These are phyloP conservation scores for Platycheirus albimanus DNA, from an alignment of 2,888 invertebrate species.

Conservation along the genomic window DNA sequence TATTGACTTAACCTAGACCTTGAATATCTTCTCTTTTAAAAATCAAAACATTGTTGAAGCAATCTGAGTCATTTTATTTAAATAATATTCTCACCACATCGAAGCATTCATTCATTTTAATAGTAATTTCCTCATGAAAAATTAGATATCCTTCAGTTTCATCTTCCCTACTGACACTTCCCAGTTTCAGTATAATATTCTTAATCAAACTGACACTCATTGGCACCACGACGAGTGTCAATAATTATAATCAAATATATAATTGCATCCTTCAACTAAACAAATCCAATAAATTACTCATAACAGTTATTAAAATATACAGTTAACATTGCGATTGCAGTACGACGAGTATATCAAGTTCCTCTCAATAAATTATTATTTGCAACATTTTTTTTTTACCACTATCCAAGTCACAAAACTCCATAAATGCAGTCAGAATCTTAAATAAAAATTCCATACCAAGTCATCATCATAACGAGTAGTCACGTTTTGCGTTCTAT, in stretches of 20 bases:
- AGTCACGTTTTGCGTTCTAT: slow-evolving; percentile 39
- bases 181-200: neutral
- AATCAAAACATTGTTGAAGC: too few species aligned
- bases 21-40: too few species aligned
- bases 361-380: slow-evolving; percentile 20
- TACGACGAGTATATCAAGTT: slow-evolving; percentile 13
- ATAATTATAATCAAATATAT: neutral
- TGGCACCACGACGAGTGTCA: slow-evolving; percentile 3
- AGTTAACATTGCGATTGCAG: slow-evolving; percentile 3
- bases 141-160: neutral
- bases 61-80: too few species aligned
- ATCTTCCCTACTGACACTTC: too few species aligned
- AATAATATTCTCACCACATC: too few species aligned
- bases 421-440: slow-evolving; percentile 38
- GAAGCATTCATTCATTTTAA: too few species aligned
- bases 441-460: slow-evolving; percentile 28
- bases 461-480: slow-evolving; percentile 30
- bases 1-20: too few species aligned
- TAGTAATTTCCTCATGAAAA: too few species aligned
- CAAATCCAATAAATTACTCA: slow-evolving; percentile 35
- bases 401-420: slow-evolving; percentile 16
- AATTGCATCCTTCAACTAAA: slow-evolving; percentile 8
- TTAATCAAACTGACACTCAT: slow-evolving; percentile 7
- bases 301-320: slow-evolving; percentile 18
- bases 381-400: slow-evolving; percentile 17